These are phyloP conservation scores for Mus spicilegus DNA, from an alignment of 2,113 vertebrate genomes.

Conservation along the genomic window DNA sequence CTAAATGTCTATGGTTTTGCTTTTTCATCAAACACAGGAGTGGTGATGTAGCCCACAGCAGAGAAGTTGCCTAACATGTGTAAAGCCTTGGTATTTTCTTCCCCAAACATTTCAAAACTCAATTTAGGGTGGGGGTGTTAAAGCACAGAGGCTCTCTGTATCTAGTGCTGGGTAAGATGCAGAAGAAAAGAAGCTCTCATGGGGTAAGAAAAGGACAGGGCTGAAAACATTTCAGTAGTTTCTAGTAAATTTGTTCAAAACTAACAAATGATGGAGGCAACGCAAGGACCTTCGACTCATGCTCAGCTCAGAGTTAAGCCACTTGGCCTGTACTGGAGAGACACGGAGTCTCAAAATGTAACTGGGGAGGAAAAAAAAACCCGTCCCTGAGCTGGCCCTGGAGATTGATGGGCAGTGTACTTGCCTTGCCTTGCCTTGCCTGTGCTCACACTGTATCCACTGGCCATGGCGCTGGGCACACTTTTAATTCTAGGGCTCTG, in stretches of 20 bases:
- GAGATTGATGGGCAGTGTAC: not conserved
- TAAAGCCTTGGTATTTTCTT: not conserved
- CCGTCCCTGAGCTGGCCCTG: not conserved
- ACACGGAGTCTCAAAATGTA: not conserved
- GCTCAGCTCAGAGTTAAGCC: not conserved
- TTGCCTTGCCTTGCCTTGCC: too few species aligned
- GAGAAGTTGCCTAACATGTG: not conserved
- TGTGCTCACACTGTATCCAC: not conserved
- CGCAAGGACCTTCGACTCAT: constrained; percentile 26
- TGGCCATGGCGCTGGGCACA: not conserved
- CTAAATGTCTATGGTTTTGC: not conserved
- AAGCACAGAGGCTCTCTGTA: not conserved
- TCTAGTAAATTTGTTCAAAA: not conserved
- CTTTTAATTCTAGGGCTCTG: not conserved
- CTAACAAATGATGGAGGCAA: not conserved
- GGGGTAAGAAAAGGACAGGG: not conserved
- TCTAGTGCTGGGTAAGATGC: not conserved
- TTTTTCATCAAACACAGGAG: not conserved
- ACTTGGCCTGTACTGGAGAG: not conserved
- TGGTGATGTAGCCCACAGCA: not conserved
- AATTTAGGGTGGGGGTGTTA: not conserved
- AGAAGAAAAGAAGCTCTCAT: not conserved
- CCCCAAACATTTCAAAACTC: not conserved
- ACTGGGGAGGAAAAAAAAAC: not conserved
- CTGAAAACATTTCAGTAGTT: not conserved